phyloP scores from a whole-genome alignment of 2,797 vertebrate species.

The Syncerus caffer region DNA sequence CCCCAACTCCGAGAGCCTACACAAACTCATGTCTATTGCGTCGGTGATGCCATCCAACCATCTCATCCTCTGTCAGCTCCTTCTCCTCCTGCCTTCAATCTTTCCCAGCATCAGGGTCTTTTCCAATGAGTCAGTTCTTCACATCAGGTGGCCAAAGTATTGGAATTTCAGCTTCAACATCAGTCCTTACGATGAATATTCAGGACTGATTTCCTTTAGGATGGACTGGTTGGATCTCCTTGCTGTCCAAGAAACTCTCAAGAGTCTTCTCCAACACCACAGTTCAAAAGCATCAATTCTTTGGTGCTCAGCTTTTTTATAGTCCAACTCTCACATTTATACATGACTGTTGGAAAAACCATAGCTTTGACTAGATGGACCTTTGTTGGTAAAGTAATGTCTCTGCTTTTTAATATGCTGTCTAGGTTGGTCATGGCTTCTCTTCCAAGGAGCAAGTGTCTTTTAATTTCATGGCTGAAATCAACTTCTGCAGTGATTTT shows the following conservation, averaged over 20 bases:
- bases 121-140: not conserved
- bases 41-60: not conserved
- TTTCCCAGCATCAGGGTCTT: not conserved
- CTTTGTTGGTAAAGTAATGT: not conserved
- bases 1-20: not conserved
- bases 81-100: not conserved
- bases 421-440: not conserved
- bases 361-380: not conserved
- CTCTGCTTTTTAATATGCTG: not conserved
- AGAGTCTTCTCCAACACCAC: not conserved
- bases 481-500: not conserved
- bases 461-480: not conserved
- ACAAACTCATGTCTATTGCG: accelerated
- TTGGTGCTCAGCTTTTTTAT: not conserved
- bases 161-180: not conserved
- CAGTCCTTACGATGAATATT: not conserved
- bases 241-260: not conserved
- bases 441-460: not conserved
- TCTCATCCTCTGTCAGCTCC: not conserved
- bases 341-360: not conserved
- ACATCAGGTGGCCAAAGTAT: not conserved
- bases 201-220: not conserved
- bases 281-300: not conserved
- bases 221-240: not conserved
- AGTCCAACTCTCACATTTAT: not conserved